phyloP scores from a whole-genome alignment of 2,113 vertebrate genomes.

The Phaetusa simplex region DNA sequence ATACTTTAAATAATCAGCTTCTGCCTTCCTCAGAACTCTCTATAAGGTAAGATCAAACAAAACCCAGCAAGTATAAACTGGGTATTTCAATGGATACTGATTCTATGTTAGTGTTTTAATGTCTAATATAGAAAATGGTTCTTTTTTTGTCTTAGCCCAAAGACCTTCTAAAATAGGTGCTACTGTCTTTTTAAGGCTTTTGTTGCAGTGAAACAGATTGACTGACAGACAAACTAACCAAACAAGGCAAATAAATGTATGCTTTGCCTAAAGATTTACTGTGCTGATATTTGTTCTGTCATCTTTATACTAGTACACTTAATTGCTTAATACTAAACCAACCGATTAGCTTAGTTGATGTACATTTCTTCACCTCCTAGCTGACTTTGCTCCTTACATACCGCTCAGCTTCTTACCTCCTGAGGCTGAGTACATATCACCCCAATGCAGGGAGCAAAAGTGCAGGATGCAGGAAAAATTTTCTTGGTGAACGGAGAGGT shows the following conservation, averaged over 20 bases:
- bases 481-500: neutral
- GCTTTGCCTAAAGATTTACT: neutral
- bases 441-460: fast-evolving
- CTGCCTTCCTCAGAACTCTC: neutral
- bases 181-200: neutral
- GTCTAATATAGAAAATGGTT: neutral
- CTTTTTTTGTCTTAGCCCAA: neutral
- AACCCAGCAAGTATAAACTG: neutral
- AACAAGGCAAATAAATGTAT: neutral
- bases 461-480: neutral
- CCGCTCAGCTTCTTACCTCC: neutral
- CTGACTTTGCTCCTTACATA: neutral
- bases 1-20: neutral
- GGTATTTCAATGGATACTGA: neutral
- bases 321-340: neutral
- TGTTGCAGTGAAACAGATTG: neutral
- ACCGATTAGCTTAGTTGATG: neutral
- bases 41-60: neutral
- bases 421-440: neutral
- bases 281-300: neutral
- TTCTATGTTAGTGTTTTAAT: neutral
- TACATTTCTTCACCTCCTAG: neutral
- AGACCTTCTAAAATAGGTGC: neutral
- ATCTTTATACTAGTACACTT: neutral
- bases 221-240: neutral